Base-by-base conservation (phyloP, 2,113 vertebrate genomes). In the Hystrix brachyura region DNA sequence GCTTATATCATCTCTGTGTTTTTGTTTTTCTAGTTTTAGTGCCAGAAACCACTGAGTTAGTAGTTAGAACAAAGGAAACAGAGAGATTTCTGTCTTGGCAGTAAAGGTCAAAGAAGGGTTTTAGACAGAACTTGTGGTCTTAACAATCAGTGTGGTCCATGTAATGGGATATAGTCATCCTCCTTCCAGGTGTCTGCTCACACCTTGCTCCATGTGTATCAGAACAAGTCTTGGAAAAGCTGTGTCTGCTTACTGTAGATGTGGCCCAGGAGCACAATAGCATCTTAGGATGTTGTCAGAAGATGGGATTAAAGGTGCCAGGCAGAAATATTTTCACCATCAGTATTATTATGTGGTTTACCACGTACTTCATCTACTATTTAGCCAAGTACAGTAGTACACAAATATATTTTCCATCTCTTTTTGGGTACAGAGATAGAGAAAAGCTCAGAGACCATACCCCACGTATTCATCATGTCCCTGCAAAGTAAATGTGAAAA, bases 21-120 rank as follows among this genome's bases (percentile, higher is more conserved):
- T 96, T 62, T 83, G 69, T 92, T 79, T 92, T 87, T 27, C 57
- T 84, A 62, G 27, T 67, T 83, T 94, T 83, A 74, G 64, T 60
- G 27, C 60, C 69, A 80, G 94, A 86, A 94, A 69, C 82, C 71
- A 84, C 12, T 67, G 13, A 87, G 62, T 9, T 62, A 32, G 34
- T 25, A 29, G 25, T 62, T 23, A 94, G 81, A 90, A 79, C 29
- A 8, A 43, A 87, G 78, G 74, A 86, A 91, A 13, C 34, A 60
- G 64, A 57, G 15, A 29, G 32, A 82, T 65, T 82, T 95, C 84
- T 46, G 4, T 19, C 34, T 18, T 71, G 88, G 38, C 9, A 46
- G 29, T 25, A 51, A 92, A 48, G 19, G 67, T 90, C 48, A 71
- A 79, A 72, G 57, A 74, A 71, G 38, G 32, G 3, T 86, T 94